Evolutionary conservation across 1,140 invertebrate species (phyloP).

Genomic region (Sarcophaga bullata): DNA sequence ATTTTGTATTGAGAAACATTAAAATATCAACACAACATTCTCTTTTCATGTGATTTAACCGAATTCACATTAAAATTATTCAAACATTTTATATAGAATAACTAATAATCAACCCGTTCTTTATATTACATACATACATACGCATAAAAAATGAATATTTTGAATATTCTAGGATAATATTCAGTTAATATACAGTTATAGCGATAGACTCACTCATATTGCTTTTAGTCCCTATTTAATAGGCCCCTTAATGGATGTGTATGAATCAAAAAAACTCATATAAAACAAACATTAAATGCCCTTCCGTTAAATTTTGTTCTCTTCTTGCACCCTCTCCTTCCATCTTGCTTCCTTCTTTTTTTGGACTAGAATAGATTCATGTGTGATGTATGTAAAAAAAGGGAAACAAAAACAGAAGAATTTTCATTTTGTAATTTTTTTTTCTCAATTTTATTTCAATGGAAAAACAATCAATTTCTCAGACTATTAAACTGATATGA

Average conservation of each 20-base stretch:
- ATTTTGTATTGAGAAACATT: not conserved
- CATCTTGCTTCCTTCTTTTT: not conserved
- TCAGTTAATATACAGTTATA: not conserved
- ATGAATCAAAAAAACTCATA: not conserved
- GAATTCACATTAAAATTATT: not conserved
- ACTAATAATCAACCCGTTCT: not conserved
- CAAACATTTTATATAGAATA: too few species aligned
- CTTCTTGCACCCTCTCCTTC: not conserved
- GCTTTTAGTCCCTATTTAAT: not conserved
- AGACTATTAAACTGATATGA: slow-evolving; percentile 65
- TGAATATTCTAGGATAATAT: not conserved
- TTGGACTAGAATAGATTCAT: not conserved
- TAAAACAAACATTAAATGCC: not conserved
- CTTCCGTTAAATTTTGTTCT: not conserved
- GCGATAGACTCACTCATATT: not conserved
- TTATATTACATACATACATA: too few species aligned
- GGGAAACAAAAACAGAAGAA: too few species aligned
- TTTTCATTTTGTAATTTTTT: too few species aligned
- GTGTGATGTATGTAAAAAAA: too few species aligned
- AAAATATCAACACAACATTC: not conserved
- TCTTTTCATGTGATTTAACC: not conserved
- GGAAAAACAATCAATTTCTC: slow-evolving; percentile 65
- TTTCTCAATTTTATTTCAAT: slow-evolving; percentile 1
- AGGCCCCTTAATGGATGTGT: not conserved
- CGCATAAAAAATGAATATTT: not conserved